A percentile compares a stretch with the other conserved stretches of the same genome.
phyloP scores from a whole-genome alignment of 2,113 vertebrate species.

The Tyto alba region DNA sequence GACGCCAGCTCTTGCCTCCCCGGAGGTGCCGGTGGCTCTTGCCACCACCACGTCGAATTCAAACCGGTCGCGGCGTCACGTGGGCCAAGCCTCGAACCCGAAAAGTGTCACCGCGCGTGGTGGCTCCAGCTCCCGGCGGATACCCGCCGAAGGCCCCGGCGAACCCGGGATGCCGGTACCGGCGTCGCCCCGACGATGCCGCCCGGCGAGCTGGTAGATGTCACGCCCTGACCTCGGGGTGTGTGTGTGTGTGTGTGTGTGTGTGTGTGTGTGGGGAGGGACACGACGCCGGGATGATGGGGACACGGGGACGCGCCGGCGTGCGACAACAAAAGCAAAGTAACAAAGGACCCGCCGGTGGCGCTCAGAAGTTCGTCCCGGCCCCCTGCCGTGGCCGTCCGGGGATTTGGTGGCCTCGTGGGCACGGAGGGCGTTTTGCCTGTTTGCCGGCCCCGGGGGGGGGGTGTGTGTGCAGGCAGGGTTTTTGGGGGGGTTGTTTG shows the following conservation, averaged over 20 bases:
- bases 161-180: background rate
- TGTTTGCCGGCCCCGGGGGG: background rate
- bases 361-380: background rate
- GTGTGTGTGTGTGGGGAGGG: background rate
- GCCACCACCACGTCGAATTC: background rate
- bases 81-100: background rate
- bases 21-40: background rate
- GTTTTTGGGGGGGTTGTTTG: background rate
- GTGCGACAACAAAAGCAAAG: conserved; percentile 48
- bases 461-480: background rate
- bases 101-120: background rate
- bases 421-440: background rate
- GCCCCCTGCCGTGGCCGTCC: background rate
- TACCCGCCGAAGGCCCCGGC: background rate
- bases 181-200: background rate
- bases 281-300: background rate
- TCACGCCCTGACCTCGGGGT: background rate
- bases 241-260: background rate
- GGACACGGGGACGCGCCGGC: background rate
- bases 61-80: background rate
- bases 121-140: background rate
- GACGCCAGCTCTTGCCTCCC: background rate
- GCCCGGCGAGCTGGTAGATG: background rate
- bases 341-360: conserved; percentile 22
- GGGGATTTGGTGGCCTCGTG: background rate